These are phyloP conservation scores for Prolemur simus DNA, from an alignment of 2,113 vertebrate species.

Conservation along the genomic window DNA sequence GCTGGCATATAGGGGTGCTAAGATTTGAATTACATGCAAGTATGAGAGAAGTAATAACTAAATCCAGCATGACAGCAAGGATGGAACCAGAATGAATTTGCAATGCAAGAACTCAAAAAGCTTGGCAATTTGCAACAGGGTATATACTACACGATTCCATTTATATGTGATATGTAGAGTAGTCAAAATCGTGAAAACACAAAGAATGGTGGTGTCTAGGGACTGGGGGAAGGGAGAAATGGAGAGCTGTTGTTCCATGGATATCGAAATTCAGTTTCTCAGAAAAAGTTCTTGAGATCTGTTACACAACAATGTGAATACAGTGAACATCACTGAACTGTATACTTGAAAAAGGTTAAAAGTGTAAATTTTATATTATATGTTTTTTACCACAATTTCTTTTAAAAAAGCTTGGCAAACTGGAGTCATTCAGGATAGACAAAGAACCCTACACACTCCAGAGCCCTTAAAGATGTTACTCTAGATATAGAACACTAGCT, in stretches of 20 bases:
- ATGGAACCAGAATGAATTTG: neutral
- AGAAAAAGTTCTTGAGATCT: conserved; percentile 11
- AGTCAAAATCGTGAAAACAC: conserved; percentile 29
- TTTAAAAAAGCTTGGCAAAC: neutral
- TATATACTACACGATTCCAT: neutral
- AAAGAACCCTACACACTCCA: neutral
- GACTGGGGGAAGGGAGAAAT: neutral
- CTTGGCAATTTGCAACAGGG: neutral
- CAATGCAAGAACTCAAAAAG: conserved; percentile 9
- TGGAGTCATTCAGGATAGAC: neutral
- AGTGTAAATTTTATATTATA: neutral
- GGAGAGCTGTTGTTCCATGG: neutral
- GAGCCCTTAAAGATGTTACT: neutral
- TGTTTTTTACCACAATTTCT: neutral
- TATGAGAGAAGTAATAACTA: neutral
- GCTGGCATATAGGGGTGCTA: neutral
- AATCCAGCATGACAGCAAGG: neutral
- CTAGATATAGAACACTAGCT: neutral
- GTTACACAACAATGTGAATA: neutral
- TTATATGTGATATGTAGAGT: neutral
- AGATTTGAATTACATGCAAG: neutral
- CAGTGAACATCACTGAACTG: neutral
- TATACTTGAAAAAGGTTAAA: neutral
- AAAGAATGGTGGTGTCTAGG: neutral
- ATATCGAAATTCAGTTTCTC: neutral